Percentiles rank a stretch among this genome's conserved stretches.
Evolutionary conservation across 2,113 vertebrate genomes (phyloP).

Genomic region (Shinisaurus crocodilurus): DNA sequence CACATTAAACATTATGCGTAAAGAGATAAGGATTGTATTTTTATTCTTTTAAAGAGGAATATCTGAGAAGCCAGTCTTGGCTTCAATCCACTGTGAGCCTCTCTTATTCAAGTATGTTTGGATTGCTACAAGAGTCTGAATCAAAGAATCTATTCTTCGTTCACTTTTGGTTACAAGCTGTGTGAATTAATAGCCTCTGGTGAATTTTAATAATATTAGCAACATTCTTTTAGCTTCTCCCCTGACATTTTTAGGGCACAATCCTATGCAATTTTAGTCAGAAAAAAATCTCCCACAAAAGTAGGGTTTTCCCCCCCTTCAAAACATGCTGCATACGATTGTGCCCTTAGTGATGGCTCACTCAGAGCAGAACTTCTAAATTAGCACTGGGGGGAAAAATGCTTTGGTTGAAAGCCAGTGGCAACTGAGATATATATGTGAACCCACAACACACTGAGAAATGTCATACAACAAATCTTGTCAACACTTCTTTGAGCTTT

Average conservation of each 20-base stretch:
- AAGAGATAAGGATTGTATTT: not conserved
- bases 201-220: not conserved
- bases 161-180: not conserved
- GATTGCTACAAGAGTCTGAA: not conserved
- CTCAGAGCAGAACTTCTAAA: too few species aligned
- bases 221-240: not conserved
- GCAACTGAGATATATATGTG: too few species aligned
- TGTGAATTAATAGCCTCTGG: not conserved
- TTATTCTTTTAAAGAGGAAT: not conserved
- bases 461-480: too few species aligned
- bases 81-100: not conserved
- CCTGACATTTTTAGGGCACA: too few species aligned
- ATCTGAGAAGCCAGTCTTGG: not conserved
- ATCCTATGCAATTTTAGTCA: too few species aligned
- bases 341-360: not conserved
- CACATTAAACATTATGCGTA: slow-evolving; percentile 20
- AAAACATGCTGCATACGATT: too few species aligned
- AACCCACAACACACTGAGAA: too few species aligned
- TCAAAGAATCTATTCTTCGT: not conserved
- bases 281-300: too few species aligned
- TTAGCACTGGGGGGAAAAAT: not conserved
- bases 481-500: too few species aligned
- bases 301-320: too few species aligned
- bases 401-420: not conserved
- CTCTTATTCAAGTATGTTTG: not conserved